Base-by-base conservation (phyloP, 2,797 vertebrate species). In the Knipowitschia caucasica region DNA sequence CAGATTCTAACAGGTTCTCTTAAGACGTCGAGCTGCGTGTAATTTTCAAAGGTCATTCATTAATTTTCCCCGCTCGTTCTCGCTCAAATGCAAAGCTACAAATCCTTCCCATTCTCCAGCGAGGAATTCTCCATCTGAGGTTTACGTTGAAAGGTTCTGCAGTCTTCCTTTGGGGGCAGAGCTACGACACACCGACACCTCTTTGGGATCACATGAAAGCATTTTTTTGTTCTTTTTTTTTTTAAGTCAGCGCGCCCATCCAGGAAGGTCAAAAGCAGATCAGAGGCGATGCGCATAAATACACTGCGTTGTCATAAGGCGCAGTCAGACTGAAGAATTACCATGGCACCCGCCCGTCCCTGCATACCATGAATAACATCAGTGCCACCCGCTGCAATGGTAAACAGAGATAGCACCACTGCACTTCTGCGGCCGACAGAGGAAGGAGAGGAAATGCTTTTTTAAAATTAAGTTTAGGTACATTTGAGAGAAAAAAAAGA, bases 221-320 rank as follows among this genome's bases (percentile, higher is more conserved):
- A n/a, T 33, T 2, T 12, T 1, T 4, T n/a, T 34, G n/a, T n/a
- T 34, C 7, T 12, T 34, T 11, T 38, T 39, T 40, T 67, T 78
- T 50, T 77, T 68, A 63, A 80, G 73, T 75, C 65, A 25, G 57
- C 20, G 67, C 3, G 73, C 63, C 71, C 50, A 53, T 64, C 58
- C 56, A 51, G 68, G 78, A 86, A 86, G 84, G 83, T 86, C 83
- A 77, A 76, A 67, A 59, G 67, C 59, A 71, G 77, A 82, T 79
- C 76, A 76, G 64, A 81, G 73, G 33, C 39, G 75, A 74, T 56
- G 76, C 72, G 67, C 71, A 77, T 78, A 69, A 81, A 78, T 56
- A 67, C 62, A 76, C 69, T 40, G 52, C 53, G 77, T 74, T 75
- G 79, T 64, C 67, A 64, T 57, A 56, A 50, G 69, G 62, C 62